Conservation (phyloP, 1,140 invertebrate species). For the Metaphire vulgaris region DNA sequence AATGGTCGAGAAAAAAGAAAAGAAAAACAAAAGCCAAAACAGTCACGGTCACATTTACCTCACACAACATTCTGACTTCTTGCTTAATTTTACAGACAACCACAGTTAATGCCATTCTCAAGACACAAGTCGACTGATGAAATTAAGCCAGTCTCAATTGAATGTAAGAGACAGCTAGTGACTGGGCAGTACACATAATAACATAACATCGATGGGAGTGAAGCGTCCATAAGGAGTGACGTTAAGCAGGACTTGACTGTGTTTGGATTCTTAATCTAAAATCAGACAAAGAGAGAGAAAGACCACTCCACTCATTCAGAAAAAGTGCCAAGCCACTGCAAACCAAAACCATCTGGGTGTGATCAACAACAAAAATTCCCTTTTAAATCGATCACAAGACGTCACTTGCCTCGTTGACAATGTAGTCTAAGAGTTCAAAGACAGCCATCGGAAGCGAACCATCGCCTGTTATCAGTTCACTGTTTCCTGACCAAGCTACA, state of each 20-base stretch:
- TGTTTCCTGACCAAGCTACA: conserved; percentile 12
- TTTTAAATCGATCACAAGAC: conserved; percentile 38
- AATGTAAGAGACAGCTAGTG: no score
- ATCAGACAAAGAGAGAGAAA: not conserved
- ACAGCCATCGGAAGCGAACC: conserved; percentile 76
- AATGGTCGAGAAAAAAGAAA: no score
- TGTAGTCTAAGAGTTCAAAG: conserved; percentile 97
- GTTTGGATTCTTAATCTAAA: not conserved
- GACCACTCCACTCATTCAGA: not conserved
- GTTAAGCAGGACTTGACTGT: no score
- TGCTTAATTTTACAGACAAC: no score
- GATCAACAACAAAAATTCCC: not conserved
- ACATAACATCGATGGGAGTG: no score
- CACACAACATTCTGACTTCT: no score
- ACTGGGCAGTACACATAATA: no score
- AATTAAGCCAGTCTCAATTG: no score
- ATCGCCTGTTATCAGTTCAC: conserved; percentile 42
- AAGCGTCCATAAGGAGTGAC: not conserved
- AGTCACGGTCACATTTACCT: no score
- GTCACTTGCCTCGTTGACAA: conserved; percentile 96
- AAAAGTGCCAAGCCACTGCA: not conserved
- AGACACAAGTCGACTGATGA: no score
- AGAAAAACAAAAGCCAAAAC: no score
- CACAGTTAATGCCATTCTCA: no score
- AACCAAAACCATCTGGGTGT: not conserved